Evolutionary conservation across 2,797 vertebrate genomes (phyloP).

Genomic region (Melanotaenia parkinsoni): DNA sequence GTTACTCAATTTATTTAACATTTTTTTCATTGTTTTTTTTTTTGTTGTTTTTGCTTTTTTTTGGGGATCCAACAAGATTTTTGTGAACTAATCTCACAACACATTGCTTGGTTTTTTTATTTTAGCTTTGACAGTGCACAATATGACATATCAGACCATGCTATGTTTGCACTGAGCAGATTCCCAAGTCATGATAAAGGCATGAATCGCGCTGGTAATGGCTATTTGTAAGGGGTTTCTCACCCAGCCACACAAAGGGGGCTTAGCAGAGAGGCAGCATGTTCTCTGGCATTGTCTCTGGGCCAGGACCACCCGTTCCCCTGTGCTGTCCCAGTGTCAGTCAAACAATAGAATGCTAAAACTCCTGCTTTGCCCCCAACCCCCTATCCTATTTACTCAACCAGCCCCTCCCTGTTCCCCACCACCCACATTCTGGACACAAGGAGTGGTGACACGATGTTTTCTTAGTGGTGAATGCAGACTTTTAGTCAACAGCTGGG

Average conservation of each 20-base stretch:
- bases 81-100: background rate
- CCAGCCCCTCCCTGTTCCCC: conserved; percentile 43
- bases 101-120: no score
- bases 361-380: conserved; percentile 40
- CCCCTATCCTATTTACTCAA: conserved; percentile 66
- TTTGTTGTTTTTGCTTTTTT: background rate
- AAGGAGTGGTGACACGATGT: conserved; percentile 69
- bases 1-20: no score
- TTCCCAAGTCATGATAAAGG: conserved; percentile 61
- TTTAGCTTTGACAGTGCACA: conserved; percentile 8
- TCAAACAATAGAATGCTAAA: conserved; percentile 69
- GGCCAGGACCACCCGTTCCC: conserved; percentile 64
- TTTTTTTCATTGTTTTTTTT: no score
- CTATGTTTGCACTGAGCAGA: conserved; percentile 22
- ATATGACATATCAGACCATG: conserved; percentile 22
- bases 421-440: conserved; percentile 67
- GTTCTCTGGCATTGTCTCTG: conserved; percentile 68
- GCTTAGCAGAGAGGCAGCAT: conserved; percentile 58
- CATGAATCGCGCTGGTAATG: conserved; percentile 52
- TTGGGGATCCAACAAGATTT: background rate
- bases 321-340: conserved; percentile 67
- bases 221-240: conserved; percentile 60
- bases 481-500: conserved; percentile 74
- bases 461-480: conserved; percentile 64
- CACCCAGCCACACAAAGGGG: conserved; percentile 60